Evolutionary conservation across 2,888 invertebrate species (phyloP), one percentile per base, ranked within the genome.

Genomic region (Pasiphila rectangulata): DNA sequence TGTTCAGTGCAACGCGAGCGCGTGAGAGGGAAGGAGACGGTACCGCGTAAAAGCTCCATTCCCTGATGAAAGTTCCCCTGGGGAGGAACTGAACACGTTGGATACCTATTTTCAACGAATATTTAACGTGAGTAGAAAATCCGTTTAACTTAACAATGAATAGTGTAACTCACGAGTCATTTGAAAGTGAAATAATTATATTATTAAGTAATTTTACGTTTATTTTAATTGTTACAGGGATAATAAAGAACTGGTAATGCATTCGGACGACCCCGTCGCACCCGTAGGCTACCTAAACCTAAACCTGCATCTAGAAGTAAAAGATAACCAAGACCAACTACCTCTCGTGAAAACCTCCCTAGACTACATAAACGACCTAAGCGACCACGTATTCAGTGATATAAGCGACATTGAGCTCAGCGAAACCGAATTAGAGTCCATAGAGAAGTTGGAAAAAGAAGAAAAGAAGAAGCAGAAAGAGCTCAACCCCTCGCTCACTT

Each of bases 221-320:
- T n/a, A n/a, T 6, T 27, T 27, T 7, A 3, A 2, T 37, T 40
- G 32, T 37, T 41, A 17, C 86, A 96, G 96, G 73, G 95, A 96
- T 80, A 94, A 95, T 66, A 93, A 92, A 63, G 96, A 98, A 89
- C 91, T 94, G 65, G 92, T 98, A 47, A 92, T 96, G 59, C 97
- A 97, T 76, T 94, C 98, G 13, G 94, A 96, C 66, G 97, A 98
- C 90, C 94, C 95, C 1, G 94, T 99, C 70, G 97, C 98, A 17
- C 96, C 98, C 4, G 98, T 98, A 41, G 98, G 97, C 20, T 99
- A 97, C 80, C 90, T 99, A 46, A 96, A 95, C 80, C 92, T 99
- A 61, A 94, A 94, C 81, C 83, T 98, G 53, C 94, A 94, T 67
- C 89, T 98, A 65, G 94, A 94, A 82, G 75, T 90, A 40, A 94